Evolutionary conservation across 2,113 vertebrate genomes (phyloP), one percentile per base, ranked within the genome.

Genomic region (Lota lota): DNA sequence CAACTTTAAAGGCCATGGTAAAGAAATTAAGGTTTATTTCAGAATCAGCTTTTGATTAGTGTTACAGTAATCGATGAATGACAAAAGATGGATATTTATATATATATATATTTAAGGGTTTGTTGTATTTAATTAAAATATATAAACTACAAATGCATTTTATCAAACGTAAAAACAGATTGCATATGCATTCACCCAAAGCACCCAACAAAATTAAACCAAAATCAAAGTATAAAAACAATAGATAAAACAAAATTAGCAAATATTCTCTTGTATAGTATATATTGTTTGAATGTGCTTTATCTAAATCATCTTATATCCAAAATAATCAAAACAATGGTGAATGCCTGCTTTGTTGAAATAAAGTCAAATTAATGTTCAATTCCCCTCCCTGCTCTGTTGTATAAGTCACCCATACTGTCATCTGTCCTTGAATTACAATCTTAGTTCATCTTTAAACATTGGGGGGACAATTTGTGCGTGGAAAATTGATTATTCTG

Each of bases 201-300:
- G 40, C 85, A 90, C 86, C 91, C 85, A 76, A 85, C 88, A 90
- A 69, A 85, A 88, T 89, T 72, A 81, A 78, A 86, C 79, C 85
- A 85, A 86, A 88, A 92, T 92, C 84, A 89, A 82, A 83, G 80
- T 72, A 90, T 87, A 82, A 78, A 59, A 82, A 56, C 53, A 84
- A 86, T 75, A 89, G 78, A 89, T 79, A 90, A 79, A 89, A 85
- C 77, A 79, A 87, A 89, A 86, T 92, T 86, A 90, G 87, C 87
- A 92, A 91, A 92, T 91, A 90, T 87, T 90, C 87, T 91, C 86
- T 89, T 75, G 87, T 76, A 81, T 86, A 87, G 57, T 90, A 88
- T 86, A 86, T 89, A 90, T 88, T 89, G 83, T 91, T 79, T 88
- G 88, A 88, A 91, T 93, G 91, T 92, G 91, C 92, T 92, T 90